phyloP scores from a whole-genome alignment of 1,140 invertebrate species.

The Solenopsis invicta region DNA sequence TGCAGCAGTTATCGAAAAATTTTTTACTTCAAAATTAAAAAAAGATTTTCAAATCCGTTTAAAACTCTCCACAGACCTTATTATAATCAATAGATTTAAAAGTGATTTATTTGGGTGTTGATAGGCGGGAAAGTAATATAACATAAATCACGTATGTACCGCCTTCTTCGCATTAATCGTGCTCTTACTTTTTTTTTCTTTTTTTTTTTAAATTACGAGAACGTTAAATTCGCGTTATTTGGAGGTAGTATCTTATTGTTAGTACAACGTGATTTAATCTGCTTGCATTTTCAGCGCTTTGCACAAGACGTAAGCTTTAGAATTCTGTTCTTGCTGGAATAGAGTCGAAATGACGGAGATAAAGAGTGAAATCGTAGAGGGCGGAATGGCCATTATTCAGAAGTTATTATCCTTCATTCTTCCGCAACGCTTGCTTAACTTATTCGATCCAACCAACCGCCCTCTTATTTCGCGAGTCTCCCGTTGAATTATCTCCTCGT shows the following conservation, averaged over 20 bases:
- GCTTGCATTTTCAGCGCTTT: not conserved
- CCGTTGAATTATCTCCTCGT: conserved; percentile 56
- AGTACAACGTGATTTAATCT: not conserved
- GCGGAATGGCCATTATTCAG: conserved; percentile 6
- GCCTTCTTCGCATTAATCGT: not conserved
- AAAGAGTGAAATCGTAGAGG: not conserved
- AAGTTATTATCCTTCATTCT: conserved; percentile 9
- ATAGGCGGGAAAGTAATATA: not conserved
- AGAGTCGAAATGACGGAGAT: not conserved
- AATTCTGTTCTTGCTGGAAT: not conserved
- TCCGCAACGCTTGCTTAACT: not conserved
- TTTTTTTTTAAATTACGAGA: not conserved
- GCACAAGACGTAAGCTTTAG: not conserved
- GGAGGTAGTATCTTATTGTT: not conserved
- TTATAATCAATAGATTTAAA: too few relatives aligned
- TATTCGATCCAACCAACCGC: conserved; percentile 4
- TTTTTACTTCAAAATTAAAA: too few relatives aligned
- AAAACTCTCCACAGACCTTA: too few relatives aligned
- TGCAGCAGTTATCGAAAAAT: too few relatives aligned
- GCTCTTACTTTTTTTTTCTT: not conserved
- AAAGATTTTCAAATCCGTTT: too few relatives aligned
- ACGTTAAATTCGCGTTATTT: not conserved
- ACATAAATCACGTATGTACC: not conserved
- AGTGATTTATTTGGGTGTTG: too few relatives aligned
- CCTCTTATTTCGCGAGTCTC: conserved; percentile 38